These are phyloP conservation scores for Lomographa bimaculata DNA, from an alignment of 2,888 invertebrate species.

Conservation along the genomic window DNA sequence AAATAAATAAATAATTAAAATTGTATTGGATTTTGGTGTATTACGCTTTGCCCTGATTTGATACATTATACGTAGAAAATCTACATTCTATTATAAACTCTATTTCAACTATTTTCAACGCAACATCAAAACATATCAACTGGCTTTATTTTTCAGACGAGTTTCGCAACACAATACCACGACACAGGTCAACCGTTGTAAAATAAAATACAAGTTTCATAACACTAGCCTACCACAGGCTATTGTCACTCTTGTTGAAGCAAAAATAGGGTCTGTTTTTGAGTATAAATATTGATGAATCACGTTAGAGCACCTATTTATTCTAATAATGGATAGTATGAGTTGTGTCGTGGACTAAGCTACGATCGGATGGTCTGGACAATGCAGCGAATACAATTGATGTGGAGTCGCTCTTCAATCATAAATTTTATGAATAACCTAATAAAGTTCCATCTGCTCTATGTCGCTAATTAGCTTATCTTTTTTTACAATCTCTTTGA, in stretches of 20 bases:
- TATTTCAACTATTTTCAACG: too few species aligned
- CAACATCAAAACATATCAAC: too few species aligned
- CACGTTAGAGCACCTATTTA: slow-evolving; percentile 33
- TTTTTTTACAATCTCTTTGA: too few species aligned
- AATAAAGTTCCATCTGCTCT: too few species aligned
- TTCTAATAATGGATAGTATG: slow-evolving; percentile 39
- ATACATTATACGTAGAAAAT: too few species aligned
- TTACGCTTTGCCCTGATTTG: too few species aligned
- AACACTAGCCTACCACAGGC: slow-evolving; percentile 28
- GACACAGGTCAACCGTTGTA: slow-evolving; percentile 47
- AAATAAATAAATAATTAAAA: too few species aligned
- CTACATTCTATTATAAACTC: too few species aligned
- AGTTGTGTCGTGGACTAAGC: slow-evolving; percentile 52
- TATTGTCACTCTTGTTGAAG: slow-evolving; percentile 16
- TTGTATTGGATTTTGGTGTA: too few species aligned
- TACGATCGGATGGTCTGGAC: slow-evolving; percentile 67
- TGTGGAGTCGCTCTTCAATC: slow-evolving; percentile 29
- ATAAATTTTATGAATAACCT: too few species aligned
- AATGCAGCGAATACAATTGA: slow-evolving; percentile 41
- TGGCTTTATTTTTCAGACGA: slow-evolving; percentile 28
- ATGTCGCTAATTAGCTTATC: too few species aligned
- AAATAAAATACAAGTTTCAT: slow-evolving; percentile 43
- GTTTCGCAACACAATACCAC: slow-evolving; percentile 45
- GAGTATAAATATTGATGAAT: slow-evolving; percentile 18
- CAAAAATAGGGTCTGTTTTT: slow-evolving; percentile 19